Evolutionary conservation across 2,888 invertebrate genomes (phyloP).

Genomic region (Iselma pallidipennis): DNA sequence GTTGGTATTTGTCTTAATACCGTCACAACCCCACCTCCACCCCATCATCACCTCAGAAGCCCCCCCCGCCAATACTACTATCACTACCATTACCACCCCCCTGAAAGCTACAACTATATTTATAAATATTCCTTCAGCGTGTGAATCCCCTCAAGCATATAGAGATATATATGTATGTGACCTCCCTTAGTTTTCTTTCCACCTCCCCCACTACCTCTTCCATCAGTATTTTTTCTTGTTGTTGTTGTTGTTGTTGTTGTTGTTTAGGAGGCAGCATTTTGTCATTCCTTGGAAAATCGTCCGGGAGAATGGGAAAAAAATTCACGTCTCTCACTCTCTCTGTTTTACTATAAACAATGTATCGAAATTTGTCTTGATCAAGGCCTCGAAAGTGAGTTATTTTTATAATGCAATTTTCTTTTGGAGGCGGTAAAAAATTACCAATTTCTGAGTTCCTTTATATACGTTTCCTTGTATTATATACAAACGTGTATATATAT

Average conservation of each 20-base stretch:
- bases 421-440: conserved; percentile 44
- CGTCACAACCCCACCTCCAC: conserved; percentile 26
- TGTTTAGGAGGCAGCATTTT: no score
- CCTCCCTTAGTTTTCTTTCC: conserved; percentile 24
- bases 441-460: conserved; percentile 41
- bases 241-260: neutral
- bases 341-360: conserved; percentile 50
- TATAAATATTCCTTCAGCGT: conserved; percentile 42
- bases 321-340: neutral
- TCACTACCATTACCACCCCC: neutral
- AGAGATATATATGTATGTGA: conserved; percentile 37
- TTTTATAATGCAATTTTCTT: conserved; percentile 48
- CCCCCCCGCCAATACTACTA: conserved; percentile 11
- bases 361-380: conserved; percentile 55
- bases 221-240: neutral
- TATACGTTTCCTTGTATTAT: neutral
- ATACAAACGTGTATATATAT: no score
- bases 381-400: conserved; percentile 43
- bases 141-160: conserved; percentile 38
- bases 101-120: conserved; percentile 17
- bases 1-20: conserved; percentile 31
- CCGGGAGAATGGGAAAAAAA: neutral
- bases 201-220: no score
- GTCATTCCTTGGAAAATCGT: neutral
- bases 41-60: neutral